A percentile compares a stretch with the other conserved stretches of the same genome.
These are phyloP conservation scores for Drosophila bocki DNA, from an alignment of 1,140 invertebrate genomes.

Conservation along the genomic window DNA sequence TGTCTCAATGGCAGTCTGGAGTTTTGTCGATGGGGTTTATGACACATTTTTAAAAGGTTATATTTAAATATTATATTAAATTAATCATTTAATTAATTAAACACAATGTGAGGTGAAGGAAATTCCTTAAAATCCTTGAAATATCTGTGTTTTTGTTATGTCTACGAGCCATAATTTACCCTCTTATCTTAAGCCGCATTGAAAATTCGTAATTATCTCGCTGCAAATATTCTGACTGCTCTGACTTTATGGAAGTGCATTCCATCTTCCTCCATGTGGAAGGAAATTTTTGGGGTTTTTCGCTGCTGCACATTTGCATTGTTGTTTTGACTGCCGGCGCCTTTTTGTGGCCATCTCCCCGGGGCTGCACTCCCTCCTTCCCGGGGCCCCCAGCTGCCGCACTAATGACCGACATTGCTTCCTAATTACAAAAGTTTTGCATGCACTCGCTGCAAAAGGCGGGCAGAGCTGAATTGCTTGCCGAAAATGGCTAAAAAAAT, in stretches of 20 bases:
- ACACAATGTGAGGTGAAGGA: neutral
- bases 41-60: constrained; percentile 1
- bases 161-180: neutral
- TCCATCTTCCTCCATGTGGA: constrained; percentile 29
- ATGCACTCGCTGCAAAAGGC: constrained; percentile 64
- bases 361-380: neutral
- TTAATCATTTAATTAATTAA: neutral
- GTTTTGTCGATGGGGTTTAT: neutral
- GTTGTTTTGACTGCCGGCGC: constrained; percentile 74
- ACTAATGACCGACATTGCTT: constrained; percentile 82
- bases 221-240: neutral
- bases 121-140: neutral
- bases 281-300: constrained; percentile 10
- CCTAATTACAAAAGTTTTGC: constrained; percentile 81
- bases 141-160: neutral
- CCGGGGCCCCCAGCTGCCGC: constrained; percentile 4
- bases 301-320: constrained; percentile 69
- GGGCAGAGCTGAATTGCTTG: constrained; percentile 19
- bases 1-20: constrained; percentile 18
- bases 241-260: constrained; percentile 32
- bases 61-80: neutral
- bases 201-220: constrained; percentile 24
- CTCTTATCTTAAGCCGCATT: neutral
- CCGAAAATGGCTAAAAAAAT: constrained; percentile 21
- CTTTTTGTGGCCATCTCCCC: constrained; percentile 55